Evolutionary conservation across 2,797 vertebrate genomes (phyloP).

Genomic region (Sebastes oblongus): DNA sequence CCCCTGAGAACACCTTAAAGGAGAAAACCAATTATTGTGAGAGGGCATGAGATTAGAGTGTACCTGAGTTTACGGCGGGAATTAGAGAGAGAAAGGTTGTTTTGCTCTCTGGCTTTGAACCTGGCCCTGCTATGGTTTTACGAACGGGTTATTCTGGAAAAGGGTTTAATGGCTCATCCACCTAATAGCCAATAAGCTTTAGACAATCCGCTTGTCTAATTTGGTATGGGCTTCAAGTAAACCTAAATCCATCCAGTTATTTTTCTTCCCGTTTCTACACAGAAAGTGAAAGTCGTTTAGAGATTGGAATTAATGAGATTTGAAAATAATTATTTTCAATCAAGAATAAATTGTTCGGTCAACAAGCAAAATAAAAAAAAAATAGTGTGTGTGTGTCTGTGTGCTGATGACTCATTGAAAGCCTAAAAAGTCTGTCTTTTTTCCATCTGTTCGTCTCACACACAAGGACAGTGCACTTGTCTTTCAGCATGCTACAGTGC

Average conservation of each 20-base stretch:
- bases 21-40: constrained; percentile 77
- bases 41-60: constrained; percentile 73
- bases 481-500: neutral
- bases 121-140: constrained; percentile 36
- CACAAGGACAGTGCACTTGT: neutral
- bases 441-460: neutral
- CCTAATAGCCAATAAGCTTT: constrained; percentile 72
- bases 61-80: constrained; percentile 63
- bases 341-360: neutral
- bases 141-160: constrained; percentile 43
- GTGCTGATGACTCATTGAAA: neutral
- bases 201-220: constrained; percentile 69
- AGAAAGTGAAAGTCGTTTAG: constrained; percentile 15
- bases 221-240: constrained; percentile 48
- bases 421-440: neutral
- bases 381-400: neutral
- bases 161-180: constrained; percentile 70
- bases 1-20: constrained; percentile 69
- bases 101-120: constrained; percentile 65
- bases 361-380: neutral
- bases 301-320: constrained; percentile 5
- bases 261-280: constrained; percentile 9
- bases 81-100: constrained; percentile 66
- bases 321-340: constrained; percentile 18
- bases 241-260: constrained; percentile 34